Evolutionary conservation across 2,797 vertebrate genomes (phyloP).

Genomic region (Paratrypauchen microcephalus): DNA sequence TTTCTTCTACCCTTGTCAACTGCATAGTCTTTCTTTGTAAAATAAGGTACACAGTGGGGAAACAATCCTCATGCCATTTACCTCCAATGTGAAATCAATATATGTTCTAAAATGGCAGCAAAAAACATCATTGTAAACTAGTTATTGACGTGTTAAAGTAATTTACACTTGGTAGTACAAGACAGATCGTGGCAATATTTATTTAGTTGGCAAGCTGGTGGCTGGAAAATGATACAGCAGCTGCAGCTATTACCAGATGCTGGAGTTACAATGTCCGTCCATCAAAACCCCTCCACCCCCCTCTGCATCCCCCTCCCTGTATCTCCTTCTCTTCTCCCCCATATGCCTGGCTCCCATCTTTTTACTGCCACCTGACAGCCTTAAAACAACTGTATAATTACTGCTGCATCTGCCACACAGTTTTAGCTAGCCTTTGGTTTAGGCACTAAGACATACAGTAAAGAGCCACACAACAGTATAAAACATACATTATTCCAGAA

Average conservation of each 20-base stretch:
- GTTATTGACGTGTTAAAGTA: conserved; percentile 85
- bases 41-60: conserved; percentile 44
- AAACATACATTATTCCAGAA: not conserved
- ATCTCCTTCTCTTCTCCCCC: conserved; percentile 61
- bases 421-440: conserved; percentile 62
- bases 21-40: conserved; percentile 43
- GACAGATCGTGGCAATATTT: conserved; percentile 86
- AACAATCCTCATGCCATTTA: conserved; percentile 71
- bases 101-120: conserved; percentile 77
- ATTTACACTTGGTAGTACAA: conserved; percentile 85
- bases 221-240: conserved; percentile 78
- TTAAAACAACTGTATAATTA: conserved; percentile 87
- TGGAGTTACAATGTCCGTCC: conserved; percentile 79
- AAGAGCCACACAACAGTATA: conserved; percentile 17
- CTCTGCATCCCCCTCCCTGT: conserved; percentile 33
- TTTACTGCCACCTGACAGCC: conserved; percentile 79
- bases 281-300: conserved; percentile 61
- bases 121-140: conserved; percentile 82
- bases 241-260: conserved; percentile 81
- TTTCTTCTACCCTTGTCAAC: conserved; percentile 29
- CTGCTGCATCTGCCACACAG: conserved; percentile 76
- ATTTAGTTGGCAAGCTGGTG: conserved; percentile 83
- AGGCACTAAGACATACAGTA: conserved; percentile 35
- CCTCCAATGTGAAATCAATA: conserved; percentile 84
- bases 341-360: conserved; percentile 73